Evolutionary conservation across 1,140 invertebrate species (phyloP), one percentile per base, ranked within the genome.

Genomic region (Rhagoletis pomonella): DNA sequence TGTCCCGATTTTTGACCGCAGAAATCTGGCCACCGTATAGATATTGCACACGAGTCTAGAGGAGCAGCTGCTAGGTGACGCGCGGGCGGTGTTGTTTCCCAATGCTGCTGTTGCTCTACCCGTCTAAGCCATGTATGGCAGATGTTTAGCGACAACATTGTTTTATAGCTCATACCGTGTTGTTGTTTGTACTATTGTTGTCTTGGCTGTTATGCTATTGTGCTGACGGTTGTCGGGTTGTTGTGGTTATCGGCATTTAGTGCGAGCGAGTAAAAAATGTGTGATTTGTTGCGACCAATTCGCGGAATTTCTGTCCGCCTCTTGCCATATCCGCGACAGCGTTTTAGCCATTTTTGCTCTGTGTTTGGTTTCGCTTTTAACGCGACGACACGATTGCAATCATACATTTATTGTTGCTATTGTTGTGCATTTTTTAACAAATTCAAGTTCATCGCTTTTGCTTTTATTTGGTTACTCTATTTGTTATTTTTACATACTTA

Each of bases 401-500:
- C 6, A 6, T 81, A 14, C 47, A 42, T 67, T 67, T 67, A n/a
- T n/a, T n/a, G 39, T 12, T 44, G 14, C 44, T 73, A 10, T 77
- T 77, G 69, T 81, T 81, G 44, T 81, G 47, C 9, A 47, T 55
- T 50, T 55, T 81, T 81, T 55, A 81, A 81, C 73, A 81, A 7
- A 55, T 81, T 81, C 73, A 81, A 81, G 73, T 81, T 81, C 73
- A 81, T 81, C 55, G 73, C 73, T 81, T 81, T 81, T 81, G 73
- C 47, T 81, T 81, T 81, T 67, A 29, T 81, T 55, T 81, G 17
- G n/a, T 9, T 81, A 55, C 55, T 81, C 55, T 10, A 19, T 19
- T 29, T 81, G 6, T 73, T 73, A 47, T 47, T 55, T 81, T 58
- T 81, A 19, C 19, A 9, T 50, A 81, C 10, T 12, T 29, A 29